Conservation (phyloP, 2,888 invertebrate genomes). For the Lochmaea capreae region DNA sequence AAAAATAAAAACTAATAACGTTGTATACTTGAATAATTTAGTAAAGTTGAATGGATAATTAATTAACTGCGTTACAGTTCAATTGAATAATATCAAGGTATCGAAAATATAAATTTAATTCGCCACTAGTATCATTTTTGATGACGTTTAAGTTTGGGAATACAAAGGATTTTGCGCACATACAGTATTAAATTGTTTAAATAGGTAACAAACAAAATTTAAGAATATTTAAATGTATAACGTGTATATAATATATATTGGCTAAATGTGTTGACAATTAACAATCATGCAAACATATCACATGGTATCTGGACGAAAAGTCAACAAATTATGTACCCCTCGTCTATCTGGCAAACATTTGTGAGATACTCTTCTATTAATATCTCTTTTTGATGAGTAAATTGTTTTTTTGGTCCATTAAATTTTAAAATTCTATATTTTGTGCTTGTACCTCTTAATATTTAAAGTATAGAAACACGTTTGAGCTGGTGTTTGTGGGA, state of each 20-base stretch:
- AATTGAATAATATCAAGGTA: neutral
- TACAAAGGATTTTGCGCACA: slow-evolving; percentile 21
- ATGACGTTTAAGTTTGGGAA: slow-evolving; percentile 1
- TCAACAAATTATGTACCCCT: slow-evolving; percentile 37
- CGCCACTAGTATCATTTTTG: neutral
- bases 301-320: slow-evolving; percentile 56
- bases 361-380: neutral
- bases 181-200: slow-evolving; percentile 26
- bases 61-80: neutral
- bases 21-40: too few relatives aligned
- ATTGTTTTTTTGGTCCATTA: neutral
- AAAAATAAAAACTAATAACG: neutral
- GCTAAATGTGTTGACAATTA: slow-evolving; percentile 50
- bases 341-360: slow-evolving; percentile 19
- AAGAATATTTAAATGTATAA: slow-evolving; percentile 53
- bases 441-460: too few relatives aligned
- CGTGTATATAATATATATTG: slow-evolving; percentile 43
- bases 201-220: slow-evolving; percentile 46
- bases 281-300: slow-evolving; percentile 58
- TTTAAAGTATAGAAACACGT: too few relatives aligned
- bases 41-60: too few relatives aligned
- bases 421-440: too few relatives aligned
- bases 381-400: neutral
- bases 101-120: neutral
- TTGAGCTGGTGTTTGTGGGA: too few relatives aligned